Base-by-base conservation (phyloP, 2,113 vertebrate species). In the Hipposideros armiger region DNA sequence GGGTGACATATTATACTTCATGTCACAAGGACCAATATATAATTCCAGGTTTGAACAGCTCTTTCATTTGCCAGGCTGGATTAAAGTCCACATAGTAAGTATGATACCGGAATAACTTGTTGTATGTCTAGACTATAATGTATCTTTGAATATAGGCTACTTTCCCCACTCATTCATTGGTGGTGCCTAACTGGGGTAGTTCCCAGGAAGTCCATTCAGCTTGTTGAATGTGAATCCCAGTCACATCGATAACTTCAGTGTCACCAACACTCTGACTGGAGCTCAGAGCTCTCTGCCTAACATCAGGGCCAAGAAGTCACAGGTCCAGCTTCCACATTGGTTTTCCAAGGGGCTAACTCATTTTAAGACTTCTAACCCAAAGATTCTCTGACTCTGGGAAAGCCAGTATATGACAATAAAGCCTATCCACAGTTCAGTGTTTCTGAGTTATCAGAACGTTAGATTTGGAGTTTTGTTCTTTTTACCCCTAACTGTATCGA, bases 401-500 rank as follows among this genome's bases (percentile, higher is more conserved):
- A 82, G 22, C 14, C 54, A 81, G 45, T 80, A 26, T 32, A 73
- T 94, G 69, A 58, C 47, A 93, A 11, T 28, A 58, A 4, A 73
- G 13, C 82, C 64, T 80, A 7, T 80, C 66, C 22, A 66, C 32
- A 42, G 13, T 42, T 78, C 14, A 90, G 52, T 94, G 58, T 77
- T 90, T 93, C 66, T 66, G 47, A 58, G 15, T 87, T 88, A 69
- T 32, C 78, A 5, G 36, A 88, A 78, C 50, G 80, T 92, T 22
- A 74, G 50, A 90, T 70, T 91, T 85, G 36, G 30, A 95, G 32
- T 87, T 93, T 73, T 94, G 20, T 94, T 92, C n/a, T 77, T 90
- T 73, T 92, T 78, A 13, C 30, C 19, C 22, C 4, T 56, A 70
- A 50, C 26, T 58, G 1, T 94, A 94, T 88, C n/a, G 64, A 91